Evolutionary conservation across 2,888 invertebrate species (phyloP).

Genomic region (Eristalinus aeneus): DNA sequence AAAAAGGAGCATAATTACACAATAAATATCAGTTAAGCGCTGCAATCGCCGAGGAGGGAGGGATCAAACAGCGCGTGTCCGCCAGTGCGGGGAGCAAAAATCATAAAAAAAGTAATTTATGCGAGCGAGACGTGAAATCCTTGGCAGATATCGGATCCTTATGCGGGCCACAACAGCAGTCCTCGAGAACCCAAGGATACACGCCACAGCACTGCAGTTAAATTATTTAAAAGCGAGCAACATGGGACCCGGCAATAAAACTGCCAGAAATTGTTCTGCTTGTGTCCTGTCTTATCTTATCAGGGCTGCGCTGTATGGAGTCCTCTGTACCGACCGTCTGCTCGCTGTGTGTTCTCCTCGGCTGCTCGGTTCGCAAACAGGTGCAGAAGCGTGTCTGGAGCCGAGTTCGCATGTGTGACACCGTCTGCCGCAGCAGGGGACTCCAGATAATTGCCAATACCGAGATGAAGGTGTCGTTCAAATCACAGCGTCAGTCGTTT

Average conservation of each 20-base stretch:
- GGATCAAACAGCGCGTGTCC: constrained; percentile 68
- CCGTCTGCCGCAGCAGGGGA: constrained; percentile 60
- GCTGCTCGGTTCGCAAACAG: constrained; percentile 34
- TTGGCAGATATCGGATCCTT: constrained; percentile 32
- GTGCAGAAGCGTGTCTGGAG: constrained; percentile 53
- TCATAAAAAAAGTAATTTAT: constrained; percentile 68
- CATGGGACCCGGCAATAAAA: constrained; percentile 41
- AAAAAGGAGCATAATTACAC: constrained; percentile 62
- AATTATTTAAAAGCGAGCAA: constrained; percentile 60
- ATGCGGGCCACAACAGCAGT: constrained; percentile 47
- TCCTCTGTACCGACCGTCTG: constrained; percentile 13
- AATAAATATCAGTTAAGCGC: constrained; percentile 67
- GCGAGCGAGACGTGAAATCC: constrained; percentile 65
- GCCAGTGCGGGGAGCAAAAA: constrained; percentile 51
- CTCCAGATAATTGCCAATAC: constrained; percentile 42
- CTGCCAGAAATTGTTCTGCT: constrained; percentile 44
- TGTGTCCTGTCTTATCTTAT: constrained; percentile 49
- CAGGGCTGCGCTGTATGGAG: constrained; percentile 45
- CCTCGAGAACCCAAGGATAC: constrained; percentile 21
- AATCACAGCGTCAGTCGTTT: constrained; percentile 47
- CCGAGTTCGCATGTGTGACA: constrained; percentile 54
- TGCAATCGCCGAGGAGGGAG: constrained; percentile 36
- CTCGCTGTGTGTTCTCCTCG: neutral
- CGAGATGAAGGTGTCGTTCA: constrained; percentile 35
- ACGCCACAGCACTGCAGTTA: constrained; percentile 52